phyloP scores from a whole-genome alignment of 1,140 invertebrate species.

The Drepana arcuata region DNA sequence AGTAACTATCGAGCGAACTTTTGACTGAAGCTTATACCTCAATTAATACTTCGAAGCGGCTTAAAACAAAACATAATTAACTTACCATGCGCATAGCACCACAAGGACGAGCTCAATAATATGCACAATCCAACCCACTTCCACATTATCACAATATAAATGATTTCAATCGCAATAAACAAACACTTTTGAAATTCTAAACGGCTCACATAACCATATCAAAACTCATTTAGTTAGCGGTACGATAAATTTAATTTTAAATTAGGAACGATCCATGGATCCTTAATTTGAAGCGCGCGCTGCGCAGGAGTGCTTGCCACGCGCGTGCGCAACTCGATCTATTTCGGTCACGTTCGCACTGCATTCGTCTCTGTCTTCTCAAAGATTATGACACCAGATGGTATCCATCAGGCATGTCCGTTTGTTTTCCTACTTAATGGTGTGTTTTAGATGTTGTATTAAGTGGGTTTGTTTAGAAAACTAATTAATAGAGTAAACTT shows the following conservation, averaged over 20 bases:
- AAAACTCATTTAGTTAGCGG: conserved; percentile 3
- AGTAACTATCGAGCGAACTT: no score
- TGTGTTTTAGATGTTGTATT: no score
- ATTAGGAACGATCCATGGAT: conserved; percentile 32
- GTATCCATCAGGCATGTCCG: no score
- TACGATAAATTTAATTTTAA: conserved; percentile 9
- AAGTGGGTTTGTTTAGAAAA: no score
- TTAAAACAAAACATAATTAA: conserved; percentile 1
- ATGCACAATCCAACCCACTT: conserved; percentile 10
- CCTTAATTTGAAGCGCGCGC: conserved; percentile 21
- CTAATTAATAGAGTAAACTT: no score
- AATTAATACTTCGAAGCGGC: no score
- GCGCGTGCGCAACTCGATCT: conserved; percentile 37
- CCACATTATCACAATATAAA: conserved; percentile 9
- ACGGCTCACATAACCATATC: conserved; percentile 9
- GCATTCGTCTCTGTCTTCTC: conserved; percentile 42
- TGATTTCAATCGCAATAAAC: conserved; percentile 1
- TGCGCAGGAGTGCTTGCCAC: conserved; percentile 33
- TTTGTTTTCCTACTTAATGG: no score
- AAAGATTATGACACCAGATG: no score
- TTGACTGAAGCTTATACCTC: no score
- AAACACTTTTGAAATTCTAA: neutral
- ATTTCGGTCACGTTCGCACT: conserved; percentile 41
- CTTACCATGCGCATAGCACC: conserved; percentile 10
- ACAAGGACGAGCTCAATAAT: conserved; percentile 10